Conservation (phyloP, 2,888 invertebrate genomes). For the Lithophane socia region DNA sequence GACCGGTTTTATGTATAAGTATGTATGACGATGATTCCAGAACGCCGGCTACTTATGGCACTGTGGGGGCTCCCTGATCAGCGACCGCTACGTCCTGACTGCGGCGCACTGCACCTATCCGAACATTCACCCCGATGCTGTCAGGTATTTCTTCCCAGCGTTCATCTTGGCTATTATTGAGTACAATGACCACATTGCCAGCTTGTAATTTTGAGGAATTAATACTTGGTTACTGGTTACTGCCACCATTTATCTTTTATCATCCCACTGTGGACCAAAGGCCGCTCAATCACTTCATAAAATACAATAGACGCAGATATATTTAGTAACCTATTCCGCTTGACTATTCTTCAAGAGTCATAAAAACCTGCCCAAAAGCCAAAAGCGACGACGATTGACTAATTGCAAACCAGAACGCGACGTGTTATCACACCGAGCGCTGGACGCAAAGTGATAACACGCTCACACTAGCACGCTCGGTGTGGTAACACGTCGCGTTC, state of each 20-base stretch:
- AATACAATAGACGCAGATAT: too few species aligned
- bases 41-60: slow-evolving; percentile 83
- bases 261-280: not conserved
- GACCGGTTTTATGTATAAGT: not conserved
- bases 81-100: slow-evolving; percentile 80
- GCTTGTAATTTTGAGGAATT: not conserved
- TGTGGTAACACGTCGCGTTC: too few species aligned
- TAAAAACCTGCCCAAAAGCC: too few species aligned
- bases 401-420: too few species aligned
- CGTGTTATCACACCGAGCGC: too few species aligned
- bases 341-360: too few species aligned
- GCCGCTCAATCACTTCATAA: too few species aligned
- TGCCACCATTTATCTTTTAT: not conserved
- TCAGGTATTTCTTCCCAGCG: slow-evolving; percentile 67
- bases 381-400: too few species aligned
- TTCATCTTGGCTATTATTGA: not conserved
- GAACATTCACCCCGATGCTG: slow-evolving; percentile 69
- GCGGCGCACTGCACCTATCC: slow-evolving; percentile 84
- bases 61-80: slow-evolving; percentile 84
- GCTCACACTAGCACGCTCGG: too few species aligned
- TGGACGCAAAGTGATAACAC: too few species aligned
- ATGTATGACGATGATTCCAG: slow-evolving; percentile 67
- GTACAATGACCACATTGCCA: not conserved
- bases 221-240: not conserved
- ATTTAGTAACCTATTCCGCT: too few species aligned